phyloP scores from a whole-genome alignment of 1,140 invertebrate species.

The Idris sp. region DNA sequence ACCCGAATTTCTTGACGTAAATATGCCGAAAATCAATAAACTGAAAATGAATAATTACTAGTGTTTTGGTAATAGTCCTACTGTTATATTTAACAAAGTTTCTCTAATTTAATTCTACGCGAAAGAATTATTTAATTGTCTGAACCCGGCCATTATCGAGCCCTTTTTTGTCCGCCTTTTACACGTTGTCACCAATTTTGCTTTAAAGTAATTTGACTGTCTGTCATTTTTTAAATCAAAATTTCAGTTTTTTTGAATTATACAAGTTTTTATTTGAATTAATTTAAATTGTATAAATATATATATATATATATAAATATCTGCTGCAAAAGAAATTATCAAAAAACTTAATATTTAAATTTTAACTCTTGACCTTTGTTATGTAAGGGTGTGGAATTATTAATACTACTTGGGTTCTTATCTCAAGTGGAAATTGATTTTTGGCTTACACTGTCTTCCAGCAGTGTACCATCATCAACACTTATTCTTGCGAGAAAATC shows the following conservation, averaged over 20 bases:
- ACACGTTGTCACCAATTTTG: too few relatives aligned
- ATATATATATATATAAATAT: too few relatives aligned
- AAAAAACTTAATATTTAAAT: slow-evolving; percentile 19
- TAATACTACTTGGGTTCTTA: slow-evolving; percentile 13
- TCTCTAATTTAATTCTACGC: too few relatives aligned
- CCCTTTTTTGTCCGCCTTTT: too few relatives aligned
- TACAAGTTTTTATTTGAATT: too few relatives aligned
- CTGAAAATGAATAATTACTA: slow-evolving; percentile 41
- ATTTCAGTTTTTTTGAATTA: too few relatives aligned
- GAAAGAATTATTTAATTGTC: too few relatives aligned
- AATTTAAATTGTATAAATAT: too few relatives aligned
- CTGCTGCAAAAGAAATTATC: slow-evolving; percentile 1
- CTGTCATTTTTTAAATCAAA: too few relatives aligned
- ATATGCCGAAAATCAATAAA: slow-evolving; percentile 42
- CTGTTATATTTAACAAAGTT: too few relatives aligned
- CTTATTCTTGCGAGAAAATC: slow-evolving; percentile 2
- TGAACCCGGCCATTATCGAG: too few relatives aligned
- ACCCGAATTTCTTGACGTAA: slow-evolving; percentile 33
- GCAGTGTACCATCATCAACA: slow-evolving; percentile 3
- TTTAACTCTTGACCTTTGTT: slow-evolving; percentile 30
- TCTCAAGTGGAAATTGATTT: slow-evolving; percentile 19
- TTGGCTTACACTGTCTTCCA: slow-evolving; percentile 6
- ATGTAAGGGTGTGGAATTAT: slow-evolving; percentile 9
- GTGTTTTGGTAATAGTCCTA: slow-evolving; percentile 1
- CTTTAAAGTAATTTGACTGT: too few relatives aligned